A percentile compares a stretch with the other conserved stretches of the same genome.
Evolutionary conservation across 2,797 vertebrate species (phyloP).

Genomic region (Vultur gryphus): DNA sequence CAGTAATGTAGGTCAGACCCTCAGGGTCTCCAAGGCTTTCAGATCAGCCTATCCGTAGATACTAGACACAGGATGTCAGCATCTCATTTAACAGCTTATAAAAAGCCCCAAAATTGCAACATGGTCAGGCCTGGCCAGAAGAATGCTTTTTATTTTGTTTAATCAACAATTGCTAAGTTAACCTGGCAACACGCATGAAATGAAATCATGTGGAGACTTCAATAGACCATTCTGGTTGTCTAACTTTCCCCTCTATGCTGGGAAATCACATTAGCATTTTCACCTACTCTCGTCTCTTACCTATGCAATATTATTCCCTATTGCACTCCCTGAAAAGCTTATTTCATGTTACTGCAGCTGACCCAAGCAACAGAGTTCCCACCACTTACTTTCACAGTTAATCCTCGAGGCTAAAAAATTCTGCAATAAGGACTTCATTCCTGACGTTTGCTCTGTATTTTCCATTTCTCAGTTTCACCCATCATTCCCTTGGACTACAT

Average conservation of each 20-base stretch:
- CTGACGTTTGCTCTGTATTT: not conserved
- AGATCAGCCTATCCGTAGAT: constrained; percentile 1
- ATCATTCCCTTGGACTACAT: not conserved
- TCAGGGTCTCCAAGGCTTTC: not conserved
- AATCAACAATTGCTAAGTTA: constrained; percentile 34
- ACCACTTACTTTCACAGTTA: not conserved
- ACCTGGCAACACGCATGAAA: not conserved
- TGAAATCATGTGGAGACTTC: not conserved
- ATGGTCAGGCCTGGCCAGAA: not conserved
- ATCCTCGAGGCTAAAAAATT: not conserved
- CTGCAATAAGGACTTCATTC: not conserved
- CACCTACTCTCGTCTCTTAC: not conserved
- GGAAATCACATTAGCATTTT: not conserved
- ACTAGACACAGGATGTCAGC: not conserved
- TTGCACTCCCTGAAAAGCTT: not conserved
- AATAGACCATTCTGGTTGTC: not conserved
- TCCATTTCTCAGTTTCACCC: constrained; percentile 11
- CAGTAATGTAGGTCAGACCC: constrained; percentile 15
- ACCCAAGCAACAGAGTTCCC: not conserved
- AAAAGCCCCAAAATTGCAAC: not conserved
- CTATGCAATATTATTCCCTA: not conserved
- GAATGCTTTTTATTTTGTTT: constrained; percentile 34
- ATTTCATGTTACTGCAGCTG: not conserved
- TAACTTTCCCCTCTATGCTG: not conserved
- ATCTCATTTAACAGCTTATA: constrained; percentile 22